These are phyloP conservation scores for Chondrosia reniformis DNA, from an alignment of 37 sponge, comb jelly and placozoan genomes.

Conservation along the genomic window DNA sequence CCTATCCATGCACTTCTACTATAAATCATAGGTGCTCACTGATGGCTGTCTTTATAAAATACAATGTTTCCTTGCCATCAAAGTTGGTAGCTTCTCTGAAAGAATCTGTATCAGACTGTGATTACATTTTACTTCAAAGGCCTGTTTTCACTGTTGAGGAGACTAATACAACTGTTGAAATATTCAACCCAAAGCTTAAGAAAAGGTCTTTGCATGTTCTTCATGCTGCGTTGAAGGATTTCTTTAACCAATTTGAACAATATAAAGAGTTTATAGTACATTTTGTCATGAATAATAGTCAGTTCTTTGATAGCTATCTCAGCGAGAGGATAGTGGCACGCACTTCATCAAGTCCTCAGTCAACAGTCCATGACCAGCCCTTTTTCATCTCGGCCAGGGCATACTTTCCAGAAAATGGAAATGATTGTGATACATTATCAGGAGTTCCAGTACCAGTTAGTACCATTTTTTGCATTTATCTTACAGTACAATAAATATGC, in stretches of 20 bases:
- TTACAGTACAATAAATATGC: too few species aligned
- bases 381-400: too few species aligned
- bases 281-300: slow-evolving; percentile 53
- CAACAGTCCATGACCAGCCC: too few species aligned
- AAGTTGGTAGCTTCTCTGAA: too few species aligned
- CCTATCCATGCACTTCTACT: too few species aligned
- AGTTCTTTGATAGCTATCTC: slow-evolving; percentile 61
- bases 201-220: slow-evolving; percentile 7
- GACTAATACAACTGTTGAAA: too few species aligned
- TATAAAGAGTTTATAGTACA: slow-evolving; percentile 46
- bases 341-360: too few species aligned
- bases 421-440: too few species aligned
- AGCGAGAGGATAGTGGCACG: slow-evolving; percentile 43
- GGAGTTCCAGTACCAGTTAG: too few species aligned
- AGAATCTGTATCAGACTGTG: neutral
- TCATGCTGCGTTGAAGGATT: slow-evolving; percentile 1
- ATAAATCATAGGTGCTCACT: slow-evolving; percentile 12
- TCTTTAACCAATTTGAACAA: slow-evolving; percentile 26
- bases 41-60: neutral
- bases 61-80: neutral
- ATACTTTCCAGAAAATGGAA: too few species aligned
- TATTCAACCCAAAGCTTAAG: neutral
- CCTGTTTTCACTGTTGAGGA: neutral
- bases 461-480: too few species aligned
- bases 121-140: neutral